phyloP scores from a whole-genome alignment of 2,888 invertebrate species.

The Drosophila mimica region DNA sequence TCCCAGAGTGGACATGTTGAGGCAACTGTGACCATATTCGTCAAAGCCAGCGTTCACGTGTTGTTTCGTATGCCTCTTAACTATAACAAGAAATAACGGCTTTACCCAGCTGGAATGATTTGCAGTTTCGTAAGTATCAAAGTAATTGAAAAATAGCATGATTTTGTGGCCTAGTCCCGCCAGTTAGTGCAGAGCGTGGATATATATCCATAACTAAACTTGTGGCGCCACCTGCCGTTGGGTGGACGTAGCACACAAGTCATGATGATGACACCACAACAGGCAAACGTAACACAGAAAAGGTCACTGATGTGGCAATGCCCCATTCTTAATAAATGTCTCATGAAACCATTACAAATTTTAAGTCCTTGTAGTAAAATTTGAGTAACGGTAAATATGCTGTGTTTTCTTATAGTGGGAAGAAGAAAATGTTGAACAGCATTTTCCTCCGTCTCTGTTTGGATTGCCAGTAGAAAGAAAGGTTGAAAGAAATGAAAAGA shows the following conservation, averaged over 20 bases:
- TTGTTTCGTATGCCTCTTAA: too few species aligned
- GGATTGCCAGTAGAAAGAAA: not conserved
- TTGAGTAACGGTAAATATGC: not conserved
- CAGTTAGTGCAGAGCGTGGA: constrained; percentile 5
- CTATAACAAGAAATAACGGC: not conserved
- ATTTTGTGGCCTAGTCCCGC: not conserved
- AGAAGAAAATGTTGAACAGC: not conserved
- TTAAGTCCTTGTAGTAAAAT: not conserved
- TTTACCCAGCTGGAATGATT: not conserved
- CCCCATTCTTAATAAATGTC: not conserved
- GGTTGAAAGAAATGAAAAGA: not conserved
- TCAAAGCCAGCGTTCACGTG: too few species aligned
- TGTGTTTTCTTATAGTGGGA: not conserved
- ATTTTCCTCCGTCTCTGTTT: not conserved
- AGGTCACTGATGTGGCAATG: constrained; percentile 9
- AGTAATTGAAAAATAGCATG: not conserved
- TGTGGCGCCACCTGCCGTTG: not conserved
- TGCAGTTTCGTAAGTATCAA: not conserved
- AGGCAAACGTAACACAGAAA: not conserved
- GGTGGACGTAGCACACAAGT: not conserved
- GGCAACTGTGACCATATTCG: constrained; percentile 11
- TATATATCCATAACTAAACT: constrained; percentile 12
- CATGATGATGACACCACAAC: too few species aligned
- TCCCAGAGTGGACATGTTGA: constrained; percentile 14
- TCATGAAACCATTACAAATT: not conserved